Conservation (phyloP, 1,140 invertebrate species). For the Papilio helenus region DNA sequence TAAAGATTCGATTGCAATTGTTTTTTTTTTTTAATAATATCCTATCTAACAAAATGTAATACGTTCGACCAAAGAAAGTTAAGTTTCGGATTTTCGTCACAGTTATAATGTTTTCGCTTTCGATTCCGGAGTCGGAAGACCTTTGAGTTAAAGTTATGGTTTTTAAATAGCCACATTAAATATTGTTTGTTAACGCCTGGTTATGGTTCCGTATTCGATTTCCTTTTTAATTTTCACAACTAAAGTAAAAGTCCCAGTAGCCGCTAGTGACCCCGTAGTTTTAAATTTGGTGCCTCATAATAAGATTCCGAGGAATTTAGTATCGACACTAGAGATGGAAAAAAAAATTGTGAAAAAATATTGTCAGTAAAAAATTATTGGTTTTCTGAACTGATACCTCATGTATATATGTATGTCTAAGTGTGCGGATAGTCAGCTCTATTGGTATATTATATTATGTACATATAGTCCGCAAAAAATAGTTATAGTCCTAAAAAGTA, state of each 20-base stretch:
- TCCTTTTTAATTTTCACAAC: not conserved
- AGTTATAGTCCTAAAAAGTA: not conserved
- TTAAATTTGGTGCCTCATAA: no score
- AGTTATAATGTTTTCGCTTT: constrained; percentile 24
- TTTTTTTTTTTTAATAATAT: not conserved
- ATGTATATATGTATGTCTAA: no score
- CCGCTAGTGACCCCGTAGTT: no score
- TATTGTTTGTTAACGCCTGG: not conserved
- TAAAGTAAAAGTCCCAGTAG: no score
- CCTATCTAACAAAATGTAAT: not conserved
- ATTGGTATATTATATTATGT: not conserved
- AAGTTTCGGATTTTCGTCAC: constrained; percentile 1
- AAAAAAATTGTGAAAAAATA: no score
- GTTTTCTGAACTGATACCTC: not conserved
- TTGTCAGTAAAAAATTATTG: no score
- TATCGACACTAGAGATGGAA: no score
- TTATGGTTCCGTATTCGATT: not conserved
- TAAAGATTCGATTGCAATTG: no score
- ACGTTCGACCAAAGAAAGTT: not conserved
- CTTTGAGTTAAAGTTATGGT: constrained; percentile 8
- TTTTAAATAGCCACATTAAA: not conserved
- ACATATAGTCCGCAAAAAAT: not conserved
- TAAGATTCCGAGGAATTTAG: no score
- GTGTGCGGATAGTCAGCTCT: not conserved
- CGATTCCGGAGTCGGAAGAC: not conserved